Conservation (phyloP, 2,113 vertebrate species). For the Emydocephalus ijimae region DNA sequence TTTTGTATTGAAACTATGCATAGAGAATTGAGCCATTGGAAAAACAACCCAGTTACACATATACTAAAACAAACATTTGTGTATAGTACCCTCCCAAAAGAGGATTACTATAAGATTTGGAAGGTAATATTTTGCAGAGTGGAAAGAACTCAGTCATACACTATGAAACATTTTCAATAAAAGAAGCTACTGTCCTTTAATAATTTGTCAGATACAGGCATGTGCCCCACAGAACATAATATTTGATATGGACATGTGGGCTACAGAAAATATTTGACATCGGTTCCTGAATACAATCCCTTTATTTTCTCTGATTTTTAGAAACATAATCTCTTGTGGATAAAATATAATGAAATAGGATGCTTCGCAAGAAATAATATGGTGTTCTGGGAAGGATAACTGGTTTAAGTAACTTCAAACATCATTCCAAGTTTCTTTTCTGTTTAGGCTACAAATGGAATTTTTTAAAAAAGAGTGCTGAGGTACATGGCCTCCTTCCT, state of each 20-base stretch:
- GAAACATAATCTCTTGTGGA: not conserved
- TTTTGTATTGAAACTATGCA: not conserved
- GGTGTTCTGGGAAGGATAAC: slow-evolving; percentile 14
- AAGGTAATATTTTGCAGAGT: not conserved
- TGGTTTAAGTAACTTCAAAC: slow-evolving; percentile 27
- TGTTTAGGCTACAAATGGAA: slow-evolving; percentile 36
- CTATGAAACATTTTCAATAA: not conserved
- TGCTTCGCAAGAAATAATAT: not conserved
- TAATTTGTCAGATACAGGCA: not conserved
- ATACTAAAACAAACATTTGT: not conserved
- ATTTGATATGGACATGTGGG: not conserved
- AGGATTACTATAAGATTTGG: not conserved
- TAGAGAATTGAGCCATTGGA: not conserved
- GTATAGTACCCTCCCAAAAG: not conserved
- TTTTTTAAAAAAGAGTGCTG: slow-evolving; percentile 36
- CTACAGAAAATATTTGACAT: slow-evolving; percentile 4
- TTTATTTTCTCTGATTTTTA: not conserved
- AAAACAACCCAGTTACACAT: not conserved
- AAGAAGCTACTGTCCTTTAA: not conserved
- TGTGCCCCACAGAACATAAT: not conserved
- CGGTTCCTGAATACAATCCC: not conserved
- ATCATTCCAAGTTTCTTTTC: slow-evolving; percentile 45
- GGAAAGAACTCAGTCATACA: not conserved
- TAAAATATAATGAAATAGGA: not conserved
- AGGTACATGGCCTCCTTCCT: slow-evolving; percentile 58